A percentile compares a stretch with the other conserved stretches of the same genome.
These are phyloP conservation scores for Buphagus erythrorhynchus DNA, from an alignment of 2,797 vertebrate genomes.

Conservation along the genomic window DNA sequence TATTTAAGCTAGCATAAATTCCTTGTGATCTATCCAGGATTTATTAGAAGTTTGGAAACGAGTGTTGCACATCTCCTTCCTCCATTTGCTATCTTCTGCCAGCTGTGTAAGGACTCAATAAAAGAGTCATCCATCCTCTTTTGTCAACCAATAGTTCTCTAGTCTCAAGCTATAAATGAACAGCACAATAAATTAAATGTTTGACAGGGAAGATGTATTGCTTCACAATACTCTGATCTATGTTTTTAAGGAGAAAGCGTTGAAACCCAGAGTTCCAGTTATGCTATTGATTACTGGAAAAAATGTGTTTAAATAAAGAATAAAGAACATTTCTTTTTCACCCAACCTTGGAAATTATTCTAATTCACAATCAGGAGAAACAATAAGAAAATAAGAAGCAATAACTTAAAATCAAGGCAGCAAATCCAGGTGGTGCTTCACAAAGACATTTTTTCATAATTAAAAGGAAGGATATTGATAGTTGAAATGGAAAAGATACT, in stretches of 20 bases:
- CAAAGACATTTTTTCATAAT: not conserved
- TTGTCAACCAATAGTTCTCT: constrained; percentile 55
- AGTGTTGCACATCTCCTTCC: not conserved
- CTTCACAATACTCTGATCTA: constrained; percentile 49
- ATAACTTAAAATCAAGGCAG: not conserved
- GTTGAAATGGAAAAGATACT: not conserved
- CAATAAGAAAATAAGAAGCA: not conserved
- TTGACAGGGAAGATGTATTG: constrained; percentile 58
- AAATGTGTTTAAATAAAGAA: constrained; percentile 47
- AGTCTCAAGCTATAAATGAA: constrained; percentile 65
- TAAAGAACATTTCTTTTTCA: constrained; percentile 16
- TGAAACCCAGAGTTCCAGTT: constrained; percentile 54
- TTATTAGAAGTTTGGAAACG: constrained; percentile 36
- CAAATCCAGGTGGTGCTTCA: not conserved
- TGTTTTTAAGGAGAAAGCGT: constrained; percentile 57
- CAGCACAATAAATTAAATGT: constrained; percentile 69
- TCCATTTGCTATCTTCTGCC: constrained; percentile 34
- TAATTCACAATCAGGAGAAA: constrained; percentile 17
- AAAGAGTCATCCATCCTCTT: constrained; percentile 62
- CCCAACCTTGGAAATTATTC: not conserved
- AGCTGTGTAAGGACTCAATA: constrained; percentile 52
- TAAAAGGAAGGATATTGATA: constrained; percentile 11
- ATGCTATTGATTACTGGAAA: constrained; percentile 27
- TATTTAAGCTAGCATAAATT: constrained; percentile 33
- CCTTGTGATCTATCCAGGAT: not conserved